These are phyloP conservation scores for Drosophila pegasa DNA, from an alignment of 2,888 invertebrate genomes.

Conservation along the genomic window DNA sequence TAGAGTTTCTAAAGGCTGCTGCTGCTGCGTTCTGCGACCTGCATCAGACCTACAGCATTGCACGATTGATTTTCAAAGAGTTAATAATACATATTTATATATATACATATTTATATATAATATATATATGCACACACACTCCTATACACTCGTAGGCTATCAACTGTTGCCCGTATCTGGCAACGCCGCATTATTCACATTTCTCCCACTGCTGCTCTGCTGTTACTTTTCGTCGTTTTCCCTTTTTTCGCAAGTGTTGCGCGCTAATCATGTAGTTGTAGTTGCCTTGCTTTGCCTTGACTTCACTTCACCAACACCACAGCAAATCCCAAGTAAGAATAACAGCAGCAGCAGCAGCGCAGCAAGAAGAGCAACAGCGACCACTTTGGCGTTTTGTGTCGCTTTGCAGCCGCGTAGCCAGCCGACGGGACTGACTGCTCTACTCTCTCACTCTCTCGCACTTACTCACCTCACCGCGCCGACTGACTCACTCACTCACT, in stretches of 20 bases:
- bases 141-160: too few species aligned
- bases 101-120: not conserved
- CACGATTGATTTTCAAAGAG: not conserved
- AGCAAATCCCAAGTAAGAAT: conserved; percentile 32
- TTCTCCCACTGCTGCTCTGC: conserved; percentile 37
- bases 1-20: conserved; percentile 22
- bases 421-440: conserved; percentile 26
- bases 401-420: conserved; percentile 54
- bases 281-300: conserved; percentile 1
- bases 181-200: conserved; percentile 33
- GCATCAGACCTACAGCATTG: too few species aligned
- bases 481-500: conserved; percentile 7
- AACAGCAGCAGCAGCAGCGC: conserved; percentile 20
- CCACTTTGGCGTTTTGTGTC: conserved; percentile 45
- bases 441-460: conserved; percentile 33
- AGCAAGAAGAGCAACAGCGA: conserved; percentile 14
- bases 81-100: not conserved
- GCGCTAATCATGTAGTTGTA: conserved; percentile 46
- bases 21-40: conserved; percentile 29
- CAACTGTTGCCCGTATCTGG: conserved; percentile 44
- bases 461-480: conserved; percentile 25
- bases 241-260: conserved; percentile 48
- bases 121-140: too few species aligned
- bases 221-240: conserved; percentile 26
- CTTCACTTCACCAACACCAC: conserved; percentile 24